These are phyloP conservation scores for Mesocricetus auratus DNA, from an alignment of 2,113 vertebrate species.

Conservation along the genomic window DNA sequence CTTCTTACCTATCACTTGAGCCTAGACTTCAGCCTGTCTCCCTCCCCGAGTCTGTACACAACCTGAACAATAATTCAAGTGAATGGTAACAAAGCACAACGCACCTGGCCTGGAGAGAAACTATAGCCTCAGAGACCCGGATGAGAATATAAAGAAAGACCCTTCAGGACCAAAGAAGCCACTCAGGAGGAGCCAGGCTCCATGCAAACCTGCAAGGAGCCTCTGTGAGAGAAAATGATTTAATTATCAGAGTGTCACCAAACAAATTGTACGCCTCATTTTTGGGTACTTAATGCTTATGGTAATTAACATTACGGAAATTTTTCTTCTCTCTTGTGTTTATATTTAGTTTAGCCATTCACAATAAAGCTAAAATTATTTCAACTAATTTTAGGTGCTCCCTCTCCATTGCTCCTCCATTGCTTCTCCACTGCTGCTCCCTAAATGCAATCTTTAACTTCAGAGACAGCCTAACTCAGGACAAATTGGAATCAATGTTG, in stretches of 20 bases:
- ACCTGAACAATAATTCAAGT: not conserved
- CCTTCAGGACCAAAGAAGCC: not conserved
- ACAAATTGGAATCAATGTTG: conserved; percentile 87
- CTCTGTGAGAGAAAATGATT: conserved; percentile 73
- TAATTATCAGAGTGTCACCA: conserved; percentile 82
- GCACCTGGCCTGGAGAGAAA: not conserved
- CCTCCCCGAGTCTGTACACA: not conserved
- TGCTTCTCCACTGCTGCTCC: conserved; percentile 68
- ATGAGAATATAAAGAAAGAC: not conserved
- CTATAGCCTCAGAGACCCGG: not conserved
- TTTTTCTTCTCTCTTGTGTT: conserved; percentile 82
- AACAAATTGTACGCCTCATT: conserved; percentile 72
- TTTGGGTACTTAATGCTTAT: conserved; percentile 68
- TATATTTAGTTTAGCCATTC: conserved; percentile 85
- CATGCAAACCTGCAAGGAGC: conserved; percentile 26
- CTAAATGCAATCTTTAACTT: conserved; percentile 80
- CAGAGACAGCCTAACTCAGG: conserved; percentile 82
- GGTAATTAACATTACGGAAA: conserved; percentile 74
- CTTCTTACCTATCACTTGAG: not conserved
- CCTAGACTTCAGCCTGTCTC: not conserved
- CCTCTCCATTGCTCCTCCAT: conserved; percentile 74
- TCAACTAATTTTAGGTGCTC: conserved; percentile 85
- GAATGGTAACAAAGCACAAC: not conserved
- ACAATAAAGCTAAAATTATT: conserved; percentile 83
- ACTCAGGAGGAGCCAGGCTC: conserved; percentile 11